phyloP scores from a whole-genome alignment of 2,888 invertebrate species.

The Melanophora roralis region DNA sequence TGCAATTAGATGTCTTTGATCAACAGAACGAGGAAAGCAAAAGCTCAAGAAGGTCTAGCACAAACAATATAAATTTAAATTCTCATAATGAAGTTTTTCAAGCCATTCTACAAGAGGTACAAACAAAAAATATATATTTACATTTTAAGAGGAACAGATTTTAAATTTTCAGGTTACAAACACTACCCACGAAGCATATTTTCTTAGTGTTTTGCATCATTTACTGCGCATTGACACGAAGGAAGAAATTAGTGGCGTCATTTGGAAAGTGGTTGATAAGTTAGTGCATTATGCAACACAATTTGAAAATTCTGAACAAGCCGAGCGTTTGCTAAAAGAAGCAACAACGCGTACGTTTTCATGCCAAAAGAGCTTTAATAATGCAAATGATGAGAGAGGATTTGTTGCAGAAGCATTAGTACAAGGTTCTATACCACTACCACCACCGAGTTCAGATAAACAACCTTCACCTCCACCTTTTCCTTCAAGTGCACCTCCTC shows the following conservation, averaged over 20 bases:
- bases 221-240: conserved; percentile 91
- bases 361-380: conserved; percentile 80
- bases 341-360: conserved; percentile 84
- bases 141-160: neutral
- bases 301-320: conserved; percentile 91
- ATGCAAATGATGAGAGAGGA: conserved; percentile 63
- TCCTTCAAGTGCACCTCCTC: neutral
- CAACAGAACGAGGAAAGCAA: conserved; percentile 87
- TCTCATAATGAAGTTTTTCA: conserved; percentile 94
- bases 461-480: conserved; percentile 56
- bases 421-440: neutral
- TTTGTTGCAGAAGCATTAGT: neutral
- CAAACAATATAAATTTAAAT: conserved; percentile 91
- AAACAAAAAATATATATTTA: too few species aligned
- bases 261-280: conserved; percentile 96
- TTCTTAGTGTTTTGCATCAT: conserved; percentile 94
- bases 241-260: conserved; percentile 91
- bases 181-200: conserved; percentile 95
- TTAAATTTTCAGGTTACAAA: conserved; percentile 83
- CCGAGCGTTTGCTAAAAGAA: conserved; percentile 85
- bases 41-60: conserved; percentile 85
- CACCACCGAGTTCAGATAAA: neutral
- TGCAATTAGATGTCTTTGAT: conserved; percentile 96
- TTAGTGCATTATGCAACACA: conserved; percentile 93
- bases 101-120: conserved; percentile 93